Percentiles rank a stretch among this genome's conserved stretches.
Evolutionary conservation across 2,888 invertebrate species (phyloP).

Genomic region (Drosophila neonasuta): DNA sequence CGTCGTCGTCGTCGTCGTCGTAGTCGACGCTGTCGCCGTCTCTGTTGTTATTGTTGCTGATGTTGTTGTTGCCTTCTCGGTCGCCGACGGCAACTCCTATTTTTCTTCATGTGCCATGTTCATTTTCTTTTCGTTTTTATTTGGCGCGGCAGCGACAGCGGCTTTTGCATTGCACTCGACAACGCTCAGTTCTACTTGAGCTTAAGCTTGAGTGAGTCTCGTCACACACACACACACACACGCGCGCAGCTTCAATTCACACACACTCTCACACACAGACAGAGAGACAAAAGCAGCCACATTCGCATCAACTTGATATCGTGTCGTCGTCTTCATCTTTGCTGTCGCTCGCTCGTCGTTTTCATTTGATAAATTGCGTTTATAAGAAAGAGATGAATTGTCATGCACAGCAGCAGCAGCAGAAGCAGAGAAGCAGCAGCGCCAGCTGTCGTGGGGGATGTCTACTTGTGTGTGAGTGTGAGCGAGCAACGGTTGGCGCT

Average conservation of each 20-base stretch:
- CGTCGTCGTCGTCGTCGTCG: conserved; percentile 33
- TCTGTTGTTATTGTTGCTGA: conserved; percentile 10
- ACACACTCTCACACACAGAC: conserved; percentile 12
- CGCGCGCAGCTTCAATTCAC: conserved; percentile 6
- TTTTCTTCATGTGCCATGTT: conserved; percentile 75
- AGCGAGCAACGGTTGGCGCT: conserved; percentile 69
- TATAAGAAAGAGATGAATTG: conserved; percentile 82
- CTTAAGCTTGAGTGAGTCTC: conserved; percentile 44
- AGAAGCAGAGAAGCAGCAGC: conserved; percentile 37
- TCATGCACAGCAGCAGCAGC: conserved; percentile 76
- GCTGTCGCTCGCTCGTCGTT: conserved; percentile 80
- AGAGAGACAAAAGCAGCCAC: conserved; percentile 21
- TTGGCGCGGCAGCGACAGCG: no score
- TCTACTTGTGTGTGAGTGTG: conserved; percentile 43
- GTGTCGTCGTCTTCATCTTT: conserved; percentile 79
- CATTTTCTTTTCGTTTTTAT: conserved; percentile 26
- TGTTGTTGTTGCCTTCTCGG: conserved; percentile 34
- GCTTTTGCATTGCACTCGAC: conserved; percentile 34
- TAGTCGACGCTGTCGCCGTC: not conserved
- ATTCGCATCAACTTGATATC: conserved; percentile 76
- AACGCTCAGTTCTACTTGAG: conserved; percentile 40
- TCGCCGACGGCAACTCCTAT: conserved; percentile 79
- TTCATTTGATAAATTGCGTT: conserved; percentile 81
- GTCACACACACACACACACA: conserved; percentile 22
- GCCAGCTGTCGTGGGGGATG: conserved; percentile 27